Conservation (phyloP, 2,797 vertebrate genomes). For the Decapterus maruadsi region DNA sequence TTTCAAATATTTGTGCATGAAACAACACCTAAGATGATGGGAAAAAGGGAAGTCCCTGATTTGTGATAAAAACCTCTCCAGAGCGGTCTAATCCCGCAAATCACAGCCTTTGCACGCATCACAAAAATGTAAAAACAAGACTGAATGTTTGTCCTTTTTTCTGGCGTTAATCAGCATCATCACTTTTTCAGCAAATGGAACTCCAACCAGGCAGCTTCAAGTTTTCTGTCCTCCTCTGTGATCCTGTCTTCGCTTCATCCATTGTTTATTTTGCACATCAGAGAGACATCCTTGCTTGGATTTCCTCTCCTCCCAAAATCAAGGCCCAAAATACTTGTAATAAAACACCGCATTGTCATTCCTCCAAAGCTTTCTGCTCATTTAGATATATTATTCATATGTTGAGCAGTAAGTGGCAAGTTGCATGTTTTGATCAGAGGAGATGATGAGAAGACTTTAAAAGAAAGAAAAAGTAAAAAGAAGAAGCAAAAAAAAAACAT, state of each 20-base stretch:
- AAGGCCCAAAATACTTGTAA: background rate
- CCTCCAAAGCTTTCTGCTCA: background rate
- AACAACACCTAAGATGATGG: background rate
- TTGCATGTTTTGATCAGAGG: background rate
- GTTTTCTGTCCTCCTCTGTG: background rate
- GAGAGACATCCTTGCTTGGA: background rate
- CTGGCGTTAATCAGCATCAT: background rate
- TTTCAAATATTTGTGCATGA: background rate
- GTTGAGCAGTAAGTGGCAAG: background rate
- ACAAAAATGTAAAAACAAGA: background rate
- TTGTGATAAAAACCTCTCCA: background rate
- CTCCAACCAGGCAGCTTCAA: background rate
- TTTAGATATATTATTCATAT: background rate
- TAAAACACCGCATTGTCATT: background rate
- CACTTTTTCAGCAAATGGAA: background rate
- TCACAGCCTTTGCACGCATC: background rate
- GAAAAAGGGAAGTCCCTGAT: background rate
- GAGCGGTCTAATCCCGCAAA: background rate
- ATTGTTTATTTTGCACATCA: background rate
- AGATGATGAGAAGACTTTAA: too few relatives aligned
- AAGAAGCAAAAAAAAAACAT: background rate
- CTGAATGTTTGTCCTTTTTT: background rate
- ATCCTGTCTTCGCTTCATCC: background rate
- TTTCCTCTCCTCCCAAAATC: background rate
- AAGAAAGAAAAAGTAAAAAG: background rate